Percentiles rank a stretch among this genome's conserved stretches.
Conservation (phyloP, 1,140 invertebrate species). For the Tigriopus japonicus region DNA sequence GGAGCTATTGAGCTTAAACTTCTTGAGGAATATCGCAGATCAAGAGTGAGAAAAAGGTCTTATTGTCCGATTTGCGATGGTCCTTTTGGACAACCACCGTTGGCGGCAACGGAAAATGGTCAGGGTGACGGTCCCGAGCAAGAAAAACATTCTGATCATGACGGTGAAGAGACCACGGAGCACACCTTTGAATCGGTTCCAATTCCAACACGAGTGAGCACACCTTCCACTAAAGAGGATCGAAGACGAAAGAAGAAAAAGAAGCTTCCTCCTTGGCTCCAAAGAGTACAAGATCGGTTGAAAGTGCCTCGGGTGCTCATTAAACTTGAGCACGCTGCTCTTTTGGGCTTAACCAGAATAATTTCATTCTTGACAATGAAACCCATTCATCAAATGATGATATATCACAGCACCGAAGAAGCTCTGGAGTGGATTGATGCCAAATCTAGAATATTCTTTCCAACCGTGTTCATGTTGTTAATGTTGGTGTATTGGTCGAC, state of each 20-base stretch:
- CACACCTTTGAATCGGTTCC: not conserved
- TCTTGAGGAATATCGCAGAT: not conserved
- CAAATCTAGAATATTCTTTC: not conserved
- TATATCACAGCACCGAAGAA: conserved; percentile 1
- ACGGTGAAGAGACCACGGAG: too few species aligned
- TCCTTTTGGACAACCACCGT: too few species aligned
- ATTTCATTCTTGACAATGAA: not conserved
- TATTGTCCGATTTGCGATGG: too few species aligned
- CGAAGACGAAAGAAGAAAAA: too few species aligned
- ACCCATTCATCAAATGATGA: conserved; percentile 3
- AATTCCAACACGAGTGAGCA: not conserved
- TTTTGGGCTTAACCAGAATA: not conserved
- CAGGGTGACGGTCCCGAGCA: not conserved
- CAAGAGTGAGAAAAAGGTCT: not conserved
- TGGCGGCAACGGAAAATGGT: not conserved
- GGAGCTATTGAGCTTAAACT: not conserved
- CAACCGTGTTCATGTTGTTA: not conserved
- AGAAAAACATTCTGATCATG: not conserved
- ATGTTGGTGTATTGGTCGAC: not conserved
- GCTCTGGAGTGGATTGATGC: conserved; percentile 1
- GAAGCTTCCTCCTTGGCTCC: too few species aligned
- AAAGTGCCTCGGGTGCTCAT: too few species aligned
- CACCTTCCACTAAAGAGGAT: not conserved
- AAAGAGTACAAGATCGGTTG: too few species aligned
- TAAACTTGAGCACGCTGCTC: not conserved